phyloP scores from a whole-genome alignment of 2,113 vertebrate genomes.

The Apistogramma diplotaenia region DNA sequence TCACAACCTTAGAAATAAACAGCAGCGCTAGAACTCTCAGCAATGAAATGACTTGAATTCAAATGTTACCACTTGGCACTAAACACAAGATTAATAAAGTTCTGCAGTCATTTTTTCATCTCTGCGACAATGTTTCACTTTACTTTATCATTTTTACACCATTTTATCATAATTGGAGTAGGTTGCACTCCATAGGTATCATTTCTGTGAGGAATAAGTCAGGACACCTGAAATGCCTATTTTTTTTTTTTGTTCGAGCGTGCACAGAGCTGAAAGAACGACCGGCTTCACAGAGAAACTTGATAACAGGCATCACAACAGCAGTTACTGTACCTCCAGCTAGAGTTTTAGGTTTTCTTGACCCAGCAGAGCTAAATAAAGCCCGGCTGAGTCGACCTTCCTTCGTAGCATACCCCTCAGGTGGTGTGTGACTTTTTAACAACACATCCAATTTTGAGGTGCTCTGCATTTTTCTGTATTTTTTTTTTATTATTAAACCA shows the following conservation, averaged over 20 bases:
- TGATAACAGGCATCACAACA: not conserved
- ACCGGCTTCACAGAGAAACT: not conserved
- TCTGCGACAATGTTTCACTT: no score
- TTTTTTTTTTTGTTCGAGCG: accelerated
- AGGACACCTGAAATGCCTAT: not conserved
- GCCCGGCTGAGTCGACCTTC: not conserved
- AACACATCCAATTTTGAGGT: slow-evolving; percentile 21
- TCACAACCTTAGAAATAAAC: no score
- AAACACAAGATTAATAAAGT: not conserved
- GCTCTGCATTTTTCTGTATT: slow-evolving; percentile 19
- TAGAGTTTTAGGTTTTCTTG: not conserved
- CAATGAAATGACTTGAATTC: not conserved
- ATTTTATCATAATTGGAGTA: accelerated
- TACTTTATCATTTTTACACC: not conserved
- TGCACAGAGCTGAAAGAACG: not conserved
- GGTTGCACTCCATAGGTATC: not conserved
- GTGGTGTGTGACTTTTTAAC: slow-evolving; percentile 12
- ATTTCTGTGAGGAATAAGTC: not conserved
- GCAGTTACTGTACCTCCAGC: not conserved
- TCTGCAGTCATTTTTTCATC: no score
- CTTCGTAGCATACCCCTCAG: not conserved
- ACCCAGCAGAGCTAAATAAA: accelerated
- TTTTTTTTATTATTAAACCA: slow-evolving; percentile 1
- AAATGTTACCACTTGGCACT: not conserved
- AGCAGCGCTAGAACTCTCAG: not conserved